Percentiles rank a stretch among this genome's conserved stretches.
These are phyloP conservation scores for Drosophila arizonae DNA, from an alignment of 1,140 invertebrate genomes.

Conservation along the genomic window DNA sequence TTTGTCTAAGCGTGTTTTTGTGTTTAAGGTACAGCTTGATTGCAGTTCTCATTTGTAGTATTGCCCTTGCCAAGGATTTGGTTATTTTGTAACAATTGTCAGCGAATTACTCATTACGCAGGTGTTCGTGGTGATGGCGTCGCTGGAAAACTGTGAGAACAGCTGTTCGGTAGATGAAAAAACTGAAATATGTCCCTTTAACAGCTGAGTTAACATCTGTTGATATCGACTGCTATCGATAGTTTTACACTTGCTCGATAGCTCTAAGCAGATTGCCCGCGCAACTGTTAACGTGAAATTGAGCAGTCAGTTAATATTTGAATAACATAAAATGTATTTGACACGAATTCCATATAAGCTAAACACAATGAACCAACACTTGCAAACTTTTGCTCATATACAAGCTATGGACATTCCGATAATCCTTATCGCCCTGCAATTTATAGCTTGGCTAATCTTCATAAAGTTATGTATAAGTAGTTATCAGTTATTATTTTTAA, in stretches of 20 bases:
- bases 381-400: too few relatives aligned
- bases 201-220: constrained; percentile 25
- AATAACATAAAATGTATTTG: not conserved
- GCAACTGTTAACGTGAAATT: constrained; percentile 14
- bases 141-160: constrained; percentile 47
- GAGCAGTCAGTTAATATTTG: not conserved
- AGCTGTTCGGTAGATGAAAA: constrained; percentile 40
- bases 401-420: constrained; percentile 22
- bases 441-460: constrained; percentile 63
- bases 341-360: too few relatives aligned
- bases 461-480: constrained; percentile 26
- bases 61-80: constrained; percentile 5
- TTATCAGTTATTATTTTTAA: constrained; percentile 57
- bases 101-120: constrained; percentile 66
- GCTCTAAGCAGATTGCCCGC: not conserved
- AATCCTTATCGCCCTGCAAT: constrained; percentile 60
- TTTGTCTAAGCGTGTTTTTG: not conserved
- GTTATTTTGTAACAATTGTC: constrained; percentile 49
- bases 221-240: constrained; percentile 19
- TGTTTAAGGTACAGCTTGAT: not conserved
- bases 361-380: too few relatives aligned
- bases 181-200: not conserved
- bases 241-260: not conserved
- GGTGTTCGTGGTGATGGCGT: constrained; percentile 51
- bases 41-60: constrained; percentile 25